Percentiles rank a stretch among this genome's conserved stretches.
Conservation (phyloP, 2,888 invertebrate genomes). For the Pachydiplax longipennis region DNA sequence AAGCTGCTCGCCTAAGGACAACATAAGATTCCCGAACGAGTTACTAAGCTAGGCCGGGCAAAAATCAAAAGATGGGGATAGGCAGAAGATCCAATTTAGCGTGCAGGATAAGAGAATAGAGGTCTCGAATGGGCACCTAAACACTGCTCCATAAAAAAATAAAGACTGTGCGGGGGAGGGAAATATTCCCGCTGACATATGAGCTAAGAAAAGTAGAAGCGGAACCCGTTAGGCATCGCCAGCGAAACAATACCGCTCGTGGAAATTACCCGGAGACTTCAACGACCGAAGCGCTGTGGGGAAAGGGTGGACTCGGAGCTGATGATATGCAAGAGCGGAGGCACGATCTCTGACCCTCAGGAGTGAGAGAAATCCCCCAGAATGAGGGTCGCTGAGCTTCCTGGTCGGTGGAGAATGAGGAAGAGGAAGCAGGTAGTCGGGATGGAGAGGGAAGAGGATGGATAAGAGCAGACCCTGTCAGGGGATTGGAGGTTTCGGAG, state of each 20-base stretch:
- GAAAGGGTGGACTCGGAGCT: not conserved
- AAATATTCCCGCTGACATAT: not conserved
- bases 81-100: not conserved
- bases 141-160: not conserved
- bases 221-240: not conserved
- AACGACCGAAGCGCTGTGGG: not conserved
- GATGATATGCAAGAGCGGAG: not conserved
- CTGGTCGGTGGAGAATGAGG: conserved; percentile 20
- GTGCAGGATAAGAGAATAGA: not conserved
- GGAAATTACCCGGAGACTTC: not conserved
- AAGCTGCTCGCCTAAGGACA: too few relatives aligned
- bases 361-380: not conserved
- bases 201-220: not conserved
- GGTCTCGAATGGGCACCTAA: not conserved
- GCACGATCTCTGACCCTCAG: not conserved
- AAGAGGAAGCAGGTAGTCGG: conserved; percentile 35
- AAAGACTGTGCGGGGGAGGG: not conserved
- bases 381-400: not conserved
- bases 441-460: not conserved
- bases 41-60: not conserved
- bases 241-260: not conserved
- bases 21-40: too few relatives aligned
- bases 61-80: not conserved
- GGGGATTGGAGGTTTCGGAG: not conserved
- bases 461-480: not conserved